Conservation (phyloP, 2,888 invertebrate genomes). For the Patella pellucida region DNA sequence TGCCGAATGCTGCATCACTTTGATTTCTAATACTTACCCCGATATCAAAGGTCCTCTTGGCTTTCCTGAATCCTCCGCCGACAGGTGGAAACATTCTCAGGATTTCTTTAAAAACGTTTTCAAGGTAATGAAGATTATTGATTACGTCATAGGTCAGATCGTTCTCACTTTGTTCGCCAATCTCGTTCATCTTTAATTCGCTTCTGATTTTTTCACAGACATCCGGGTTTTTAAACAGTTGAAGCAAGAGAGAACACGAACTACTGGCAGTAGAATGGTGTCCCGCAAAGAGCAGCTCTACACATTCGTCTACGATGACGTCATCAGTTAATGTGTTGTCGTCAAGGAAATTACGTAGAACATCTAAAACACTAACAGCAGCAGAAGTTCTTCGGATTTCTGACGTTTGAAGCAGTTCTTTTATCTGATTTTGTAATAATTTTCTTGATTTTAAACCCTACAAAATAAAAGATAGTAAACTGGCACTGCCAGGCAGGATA, state of each 20-base stretch:
- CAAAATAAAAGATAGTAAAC: too few species aligned
- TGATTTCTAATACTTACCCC: conserved; percentile 24
- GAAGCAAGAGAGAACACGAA: conserved; percentile 24
- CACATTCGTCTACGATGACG: conserved; percentile 23
- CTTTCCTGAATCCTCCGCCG: conserved; percentile 34
- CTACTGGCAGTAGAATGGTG: conserved; percentile 18
- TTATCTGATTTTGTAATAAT: too few species aligned
- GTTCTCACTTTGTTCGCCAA: conserved; percentile 15
- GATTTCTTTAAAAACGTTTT: conserved; percentile 47
- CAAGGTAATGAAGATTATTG: conserved; percentile 42
- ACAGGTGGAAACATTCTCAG: conserved; percentile 39
- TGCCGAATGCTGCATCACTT: too few species aligned
- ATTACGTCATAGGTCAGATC: conserved; percentile 36
- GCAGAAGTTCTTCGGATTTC: conserved; percentile 20
- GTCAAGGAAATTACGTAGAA: neutral
- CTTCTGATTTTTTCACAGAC: conserved; percentile 37
- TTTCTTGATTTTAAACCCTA: too few species aligned
- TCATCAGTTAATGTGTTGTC: conserved; percentile 15
- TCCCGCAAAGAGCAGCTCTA: conserved; percentile 19
- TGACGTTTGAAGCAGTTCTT: neutral
- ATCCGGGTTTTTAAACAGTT: conserved; percentile 41
- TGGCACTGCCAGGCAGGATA: too few species aligned
- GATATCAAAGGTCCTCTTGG: conserved; percentile 30
- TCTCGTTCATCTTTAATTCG: conserved; percentile 32
- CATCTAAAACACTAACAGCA: conserved; percentile 11